Evolutionary conservation across 2,113 vertebrate genomes (phyloP), one percentile per base, ranked within the genome.

Genomic region (Nyctibius bracteatus): DNA sequence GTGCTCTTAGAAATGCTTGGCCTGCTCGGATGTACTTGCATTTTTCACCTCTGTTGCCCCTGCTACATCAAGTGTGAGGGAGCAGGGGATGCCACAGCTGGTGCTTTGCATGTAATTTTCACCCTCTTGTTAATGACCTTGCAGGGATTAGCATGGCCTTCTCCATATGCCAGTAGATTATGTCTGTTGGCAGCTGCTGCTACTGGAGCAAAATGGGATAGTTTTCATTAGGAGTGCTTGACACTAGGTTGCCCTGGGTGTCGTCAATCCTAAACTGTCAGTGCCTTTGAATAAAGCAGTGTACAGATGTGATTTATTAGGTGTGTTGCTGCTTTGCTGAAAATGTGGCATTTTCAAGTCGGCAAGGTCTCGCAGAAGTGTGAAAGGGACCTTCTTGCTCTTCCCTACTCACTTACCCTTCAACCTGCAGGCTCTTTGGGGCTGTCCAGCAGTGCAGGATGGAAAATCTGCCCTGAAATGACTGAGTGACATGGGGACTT

Each of bases 221-320:
- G 96, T 97, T 98, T 97, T 98, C 97, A 98, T 98, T 97, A 98
- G 97, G 92, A 89, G 95, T 93, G 95, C 95, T 95, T 98, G 97
- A 98, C 97, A 97, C 81, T 71, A 46, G 92, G 88, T 73, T 97
- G 97, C 97, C 97, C 97, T 90, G 92, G 84, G 96, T 96, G 94
- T 98, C 97, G 97, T 98, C 97, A 98, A 98, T 98, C 97, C 95
- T 97, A 90, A 96, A 82, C 96, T 98, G 97, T 98, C 98, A 98
- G 94, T 80, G 96, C 89, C 96, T 94, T 47, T 90, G 96, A 97
- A 98, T 97, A 94, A 96, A 96, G 96, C 92, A 83, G 89, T 6
- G 82, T 88, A 27, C 91, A 92, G 95, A 96, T 92, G 96, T 97
- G 97, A 98, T 98, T 97, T 97, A 97, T 96, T 86, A 43, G 94